A percentile compares a stretch with the other conserved stretches of the same genome.
Evolutionary conservation across 2,797 vertebrate species (phyloP).

Genomic region (Poeciliopsis infans): DNA sequence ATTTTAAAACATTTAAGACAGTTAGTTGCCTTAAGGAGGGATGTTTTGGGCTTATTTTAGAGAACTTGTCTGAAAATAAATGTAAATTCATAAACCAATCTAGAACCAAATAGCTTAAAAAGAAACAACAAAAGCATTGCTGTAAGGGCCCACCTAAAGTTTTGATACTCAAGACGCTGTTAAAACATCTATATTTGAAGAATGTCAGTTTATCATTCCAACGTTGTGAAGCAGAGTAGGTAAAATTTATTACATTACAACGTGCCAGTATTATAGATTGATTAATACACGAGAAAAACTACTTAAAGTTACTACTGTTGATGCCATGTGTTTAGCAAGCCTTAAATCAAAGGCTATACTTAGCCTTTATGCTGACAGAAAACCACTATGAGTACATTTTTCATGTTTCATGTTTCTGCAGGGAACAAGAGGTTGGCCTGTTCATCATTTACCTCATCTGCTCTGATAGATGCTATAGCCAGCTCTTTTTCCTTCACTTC

Average conservation of each 20-base stretch:
- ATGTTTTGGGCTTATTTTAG: background rate
- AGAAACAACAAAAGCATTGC: background rate
- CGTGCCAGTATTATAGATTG: background rate
- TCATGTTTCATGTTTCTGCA: background rate
- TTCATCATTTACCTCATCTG: slow-evolving; percentile 81
- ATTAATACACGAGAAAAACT: background rate
- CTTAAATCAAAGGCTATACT: background rate
- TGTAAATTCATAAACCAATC: background rate
- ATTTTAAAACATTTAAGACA: background rate
- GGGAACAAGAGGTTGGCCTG: too few species aligned
- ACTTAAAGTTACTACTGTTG: background rate
- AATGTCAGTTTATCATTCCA: background rate
- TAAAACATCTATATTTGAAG: background rate
- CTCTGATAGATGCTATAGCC: slow-evolving; percentile 83
- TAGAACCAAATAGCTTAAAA: background rate
- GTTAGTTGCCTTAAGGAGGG: background rate
- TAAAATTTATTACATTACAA: background rate
- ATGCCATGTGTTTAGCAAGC: background rate
- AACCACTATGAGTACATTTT: background rate
- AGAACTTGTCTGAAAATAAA: background rate
- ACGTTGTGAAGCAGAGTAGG: background rate
- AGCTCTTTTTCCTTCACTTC: slow-evolving; percentile 86
- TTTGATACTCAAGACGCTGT: background rate
- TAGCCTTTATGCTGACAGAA: background rate
- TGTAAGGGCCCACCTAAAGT: background rate